Evolutionary conservation across 2,113 vertebrate species (phyloP).

Genomic region (Bos javanicus): DNA sequence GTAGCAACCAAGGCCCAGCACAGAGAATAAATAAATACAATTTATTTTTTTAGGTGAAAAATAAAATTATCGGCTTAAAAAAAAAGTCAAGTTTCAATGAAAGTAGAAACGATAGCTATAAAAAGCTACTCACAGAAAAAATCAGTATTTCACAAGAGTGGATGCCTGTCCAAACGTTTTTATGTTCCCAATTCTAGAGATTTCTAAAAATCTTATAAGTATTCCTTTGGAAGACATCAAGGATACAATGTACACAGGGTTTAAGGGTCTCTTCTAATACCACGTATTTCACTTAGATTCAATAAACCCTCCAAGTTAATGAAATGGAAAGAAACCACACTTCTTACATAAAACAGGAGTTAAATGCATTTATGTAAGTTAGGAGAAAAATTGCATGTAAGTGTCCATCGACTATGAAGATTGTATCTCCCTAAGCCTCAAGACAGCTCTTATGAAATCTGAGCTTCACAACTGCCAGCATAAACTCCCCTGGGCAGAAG

Average conservation of each 20-base stretch:
- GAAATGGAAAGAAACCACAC: neutral
- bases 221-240: neutral
- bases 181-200: neutral
- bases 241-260: neutral
- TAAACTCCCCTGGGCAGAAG: neutral
- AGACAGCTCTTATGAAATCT: neutral
- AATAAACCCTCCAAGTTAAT: neutral
- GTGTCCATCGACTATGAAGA: neutral
- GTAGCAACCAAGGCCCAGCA: neutral
- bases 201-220: conserved; percentile 3
- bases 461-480: neutral
- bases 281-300: neutral
- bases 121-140: neutral
- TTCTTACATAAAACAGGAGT: neutral
- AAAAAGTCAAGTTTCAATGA: neutral
- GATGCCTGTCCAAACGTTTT: neutral
- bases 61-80: neutral
- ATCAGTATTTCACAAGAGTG: neutral
- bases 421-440: neutral
- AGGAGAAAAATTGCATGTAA: neutral
- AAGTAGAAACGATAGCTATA: neutral
- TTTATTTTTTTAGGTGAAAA: neutral
- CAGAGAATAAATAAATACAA: neutral
- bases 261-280: neutral
- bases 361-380: neutral